Conservation (phyloP, 2,888 invertebrate species). For the Actias luna region DNA sequence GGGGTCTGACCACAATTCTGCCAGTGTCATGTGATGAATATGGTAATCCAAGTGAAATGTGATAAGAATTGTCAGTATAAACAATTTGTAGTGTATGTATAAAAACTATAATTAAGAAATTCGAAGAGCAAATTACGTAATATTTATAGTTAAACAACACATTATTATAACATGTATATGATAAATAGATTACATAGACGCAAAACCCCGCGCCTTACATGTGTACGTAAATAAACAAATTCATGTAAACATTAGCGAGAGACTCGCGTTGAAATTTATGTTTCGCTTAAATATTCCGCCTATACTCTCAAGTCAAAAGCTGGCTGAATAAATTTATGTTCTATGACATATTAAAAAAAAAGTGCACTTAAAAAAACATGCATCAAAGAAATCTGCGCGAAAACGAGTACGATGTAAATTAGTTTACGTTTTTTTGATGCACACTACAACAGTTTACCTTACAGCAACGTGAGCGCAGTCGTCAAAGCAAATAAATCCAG, state of each 20-base stretch:
- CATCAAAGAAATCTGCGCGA: slow-evolving; percentile 12
- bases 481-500: slow-evolving; percentile 61
- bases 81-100: too few species aligned
- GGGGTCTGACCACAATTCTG: too few species aligned
- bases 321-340: slow-evolving; percentile 26
- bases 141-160: slow-evolving; percentile 4
- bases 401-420: background rate
- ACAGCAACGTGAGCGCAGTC: slow-evolving; percentile 46
- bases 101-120: background rate
- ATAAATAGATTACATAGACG: slow-evolving; percentile 35
- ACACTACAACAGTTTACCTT: slow-evolving; percentile 43
- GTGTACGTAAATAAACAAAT: slow-evolving; percentile 76
- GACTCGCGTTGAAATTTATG: slow-evolving; percentile 62
- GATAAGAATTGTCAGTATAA: too few species aligned
- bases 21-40: too few species aligned
- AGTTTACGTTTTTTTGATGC: background rate
- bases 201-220: slow-evolving; percentile 48
- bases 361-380: slow-evolving; percentile 26
- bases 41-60: too few species aligned
- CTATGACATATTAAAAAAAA: slow-evolving; percentile 31
- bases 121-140: background rate
- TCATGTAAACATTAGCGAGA: slow-evolving; percentile 71
- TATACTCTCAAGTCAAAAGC: slow-evolving; percentile 28
- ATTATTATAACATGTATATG: slow-evolving; percentile 14
- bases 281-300: slow-evolving; percentile 54